These are phyloP conservation scores for Halictus quadricinctus DNA, from an alignment of 2,888 invertebrate species.

Conservation along the genomic window DNA sequence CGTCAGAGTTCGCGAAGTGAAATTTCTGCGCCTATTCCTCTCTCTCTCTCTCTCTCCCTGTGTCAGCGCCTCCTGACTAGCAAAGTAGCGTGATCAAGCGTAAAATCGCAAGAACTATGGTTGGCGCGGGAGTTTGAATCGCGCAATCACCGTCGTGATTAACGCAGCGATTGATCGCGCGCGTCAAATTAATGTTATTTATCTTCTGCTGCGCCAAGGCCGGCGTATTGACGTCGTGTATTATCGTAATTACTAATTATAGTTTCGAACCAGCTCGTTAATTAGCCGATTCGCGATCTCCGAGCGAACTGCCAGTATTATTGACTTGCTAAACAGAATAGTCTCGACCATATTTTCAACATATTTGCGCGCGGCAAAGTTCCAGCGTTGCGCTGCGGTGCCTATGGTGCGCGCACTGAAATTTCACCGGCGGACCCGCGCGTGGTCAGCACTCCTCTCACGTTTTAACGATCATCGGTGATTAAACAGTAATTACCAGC, in stretches of 20 bases:
- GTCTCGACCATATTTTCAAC: slow-evolving; percentile 68
- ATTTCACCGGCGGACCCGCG: slow-evolving; percentile 46
- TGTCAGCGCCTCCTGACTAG: not conserved
- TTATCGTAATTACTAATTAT: slow-evolving; percentile 71
- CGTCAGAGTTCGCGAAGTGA: not conserved
- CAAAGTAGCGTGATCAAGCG: not conserved
- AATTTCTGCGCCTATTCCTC: not conserved
- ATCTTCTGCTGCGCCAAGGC: slow-evolving; percentile 55
- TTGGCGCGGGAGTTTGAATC: slow-evolving; percentile 18
- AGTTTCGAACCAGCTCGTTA: slow-evolving; percentile 68
- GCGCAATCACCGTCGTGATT: slow-evolving; percentile 56
- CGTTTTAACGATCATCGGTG: slow-evolving; percentile 51
- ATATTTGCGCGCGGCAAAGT: slow-evolving; percentile 59
- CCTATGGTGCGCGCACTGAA: slow-evolving; percentile 30
- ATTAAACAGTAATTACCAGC: slow-evolving; percentile 56
- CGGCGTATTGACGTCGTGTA: slow-evolving; percentile 52
- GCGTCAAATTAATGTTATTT: slow-evolving; percentile 69
- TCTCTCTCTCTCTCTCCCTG: not conserved
- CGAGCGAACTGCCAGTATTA: slow-evolving; percentile 63
- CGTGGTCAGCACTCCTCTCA: slow-evolving; percentile 53
- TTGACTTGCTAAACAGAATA: slow-evolving; percentile 71
- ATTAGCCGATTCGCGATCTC: slow-evolving; percentile 61
- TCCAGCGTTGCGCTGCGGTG: slow-evolving; percentile 22
- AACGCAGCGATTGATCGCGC: slow-evolving; percentile 52
- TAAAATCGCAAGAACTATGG: slow-evolving; percentile 19